These are phyloP conservation scores for Tenebrio molitor DNA, from an alignment of 1,140 invertebrate genomes.

Conservation along the genomic window DNA sequence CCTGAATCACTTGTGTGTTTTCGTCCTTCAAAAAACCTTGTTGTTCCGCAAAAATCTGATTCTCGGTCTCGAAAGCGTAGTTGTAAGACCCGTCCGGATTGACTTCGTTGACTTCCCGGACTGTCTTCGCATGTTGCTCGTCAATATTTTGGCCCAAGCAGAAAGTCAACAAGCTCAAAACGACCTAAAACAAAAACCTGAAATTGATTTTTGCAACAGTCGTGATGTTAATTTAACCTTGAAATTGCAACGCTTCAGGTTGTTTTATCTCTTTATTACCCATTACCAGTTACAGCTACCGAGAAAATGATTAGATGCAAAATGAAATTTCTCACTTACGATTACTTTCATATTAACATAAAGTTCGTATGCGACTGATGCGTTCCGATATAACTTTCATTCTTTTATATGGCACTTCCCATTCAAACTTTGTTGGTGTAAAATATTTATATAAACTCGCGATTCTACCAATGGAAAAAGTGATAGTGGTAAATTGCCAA, in stretches of 20 bases:
- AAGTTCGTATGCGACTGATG: not conserved
- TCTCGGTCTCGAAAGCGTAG: constrained; percentile 72
- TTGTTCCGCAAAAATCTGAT: constrained; percentile 72
- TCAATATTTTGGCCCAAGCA: not conserved
- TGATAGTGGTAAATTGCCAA: constrained; percentile 1
- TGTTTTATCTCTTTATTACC: not conserved
- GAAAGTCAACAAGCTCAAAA: not conserved
- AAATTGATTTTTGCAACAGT: no score
- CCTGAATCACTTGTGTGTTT: constrained; percentile 60
- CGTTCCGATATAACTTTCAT: constrained; percentile 25
- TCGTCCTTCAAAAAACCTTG: constrained; percentile 68
- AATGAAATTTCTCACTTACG: not conserved
- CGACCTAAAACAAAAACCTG: not conserved
- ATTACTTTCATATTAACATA: constrained; percentile 28
- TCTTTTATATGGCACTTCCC: constrained; percentile 1
- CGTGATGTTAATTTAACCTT: no score
- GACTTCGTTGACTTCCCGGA: constrained; percentile 66
- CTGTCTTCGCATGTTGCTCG: constrained; percentile 62
- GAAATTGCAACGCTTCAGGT: no score
- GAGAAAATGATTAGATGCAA: not conserved
- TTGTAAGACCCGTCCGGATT: constrained; percentile 70
- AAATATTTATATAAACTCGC: constrained; percentile 1
- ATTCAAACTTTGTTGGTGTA: constrained; percentile 23
- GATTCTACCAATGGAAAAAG: constrained; percentile 11
- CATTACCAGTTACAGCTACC: not conserved